Base-by-base conservation (phyloP, 2,888 invertebrate species). In the Ctena decussata region DNA sequence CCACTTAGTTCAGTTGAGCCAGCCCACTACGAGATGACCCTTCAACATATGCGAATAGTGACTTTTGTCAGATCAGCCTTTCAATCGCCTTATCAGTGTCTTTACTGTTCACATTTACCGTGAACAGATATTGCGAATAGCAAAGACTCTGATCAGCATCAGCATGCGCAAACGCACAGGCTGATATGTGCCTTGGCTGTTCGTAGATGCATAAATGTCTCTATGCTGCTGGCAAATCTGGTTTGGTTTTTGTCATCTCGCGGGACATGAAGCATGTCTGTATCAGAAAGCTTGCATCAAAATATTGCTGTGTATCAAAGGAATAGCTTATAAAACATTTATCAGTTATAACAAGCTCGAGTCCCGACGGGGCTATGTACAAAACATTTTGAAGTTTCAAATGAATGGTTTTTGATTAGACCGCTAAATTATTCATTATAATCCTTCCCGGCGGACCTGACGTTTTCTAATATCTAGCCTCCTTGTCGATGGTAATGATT, bases 251-350 rank as follows among this genome's bases (percentile, higher is more conserved):
- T 27, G 27, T 27, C 57, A 49, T 35, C 65, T 35, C 65, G 12
- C 35, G 72, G 72, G 72, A 72, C 30, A n/a, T 1, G 18, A 1
- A 6, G 12, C 44, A 46, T 15, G 27, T 72, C 72, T 27, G 44
- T 72, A 72, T 72, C 72, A 44, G 41, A 72, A 39, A 21, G 41
- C 44, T 44, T 41, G 41, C 44, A 72, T 72, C 72, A 72, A 41
- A 72, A 72, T 72, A 44, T 72, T 46, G 18, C 72, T 72, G 44
- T 30, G 39, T 87, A 83, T 88, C 88, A 88, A 88, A 88, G 88
- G 69, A 80, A 82, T 79, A 72, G 77, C 69, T 77, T 65, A 88
- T 88, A 86, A 88, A 88, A 88, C 88, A 88, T 88, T 88, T 86
- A 88, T 88, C 80, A 80, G 77, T 82, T 77, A 71, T 83, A 78